phyloP scores from a whole-genome alignment of 1,140 invertebrate genomes.

The Andricus grossulariae region DNA sequence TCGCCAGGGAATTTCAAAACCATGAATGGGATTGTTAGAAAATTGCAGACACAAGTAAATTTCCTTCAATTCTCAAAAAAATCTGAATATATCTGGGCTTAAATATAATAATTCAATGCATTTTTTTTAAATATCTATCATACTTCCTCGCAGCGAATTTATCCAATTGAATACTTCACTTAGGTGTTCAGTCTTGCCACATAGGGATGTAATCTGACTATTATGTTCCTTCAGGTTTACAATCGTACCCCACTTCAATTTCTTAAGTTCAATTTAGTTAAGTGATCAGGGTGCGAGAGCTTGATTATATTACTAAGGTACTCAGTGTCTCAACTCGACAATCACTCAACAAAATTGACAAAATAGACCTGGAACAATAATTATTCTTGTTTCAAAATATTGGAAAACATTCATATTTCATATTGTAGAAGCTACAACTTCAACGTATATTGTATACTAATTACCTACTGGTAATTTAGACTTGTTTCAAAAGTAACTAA shows the following conservation, averaged over 20 bases:
- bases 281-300: conserved; percentile 57
- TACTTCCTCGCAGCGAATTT: too few species aligned
- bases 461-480: too few species aligned
- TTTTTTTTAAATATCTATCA: too few species aligned
- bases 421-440: too few species aligned
- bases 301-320: conserved; percentile 35
- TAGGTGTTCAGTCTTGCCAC: conserved; percentile 30
- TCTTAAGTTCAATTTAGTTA: conserved; percentile 61
- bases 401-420: too few species aligned
- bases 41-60: conserved; percentile 40
- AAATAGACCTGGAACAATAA: not conserved
- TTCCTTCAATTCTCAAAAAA: not conserved
- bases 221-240: conserved; percentile 49
- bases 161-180: too few species aligned
- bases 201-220: conserved; percentile 51
- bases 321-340: not conserved
- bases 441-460: too few species aligned
- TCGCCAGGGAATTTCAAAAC: conserved; percentile 48
- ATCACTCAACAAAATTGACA: not conserved
- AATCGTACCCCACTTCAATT: conserved; percentile 55
- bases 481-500: too few species aligned
- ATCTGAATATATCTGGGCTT: not conserved
- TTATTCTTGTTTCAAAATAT: not conserved
- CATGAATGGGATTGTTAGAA: conserved; percentile 38
- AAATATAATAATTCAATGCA: too few species aligned